A percentile compares a stretch with the other conserved stretches of the same genome.
phyloP scores from a whole-genome alignment of 1,140 invertebrate genomes.

The Ostrea denselamellosa region DNA sequence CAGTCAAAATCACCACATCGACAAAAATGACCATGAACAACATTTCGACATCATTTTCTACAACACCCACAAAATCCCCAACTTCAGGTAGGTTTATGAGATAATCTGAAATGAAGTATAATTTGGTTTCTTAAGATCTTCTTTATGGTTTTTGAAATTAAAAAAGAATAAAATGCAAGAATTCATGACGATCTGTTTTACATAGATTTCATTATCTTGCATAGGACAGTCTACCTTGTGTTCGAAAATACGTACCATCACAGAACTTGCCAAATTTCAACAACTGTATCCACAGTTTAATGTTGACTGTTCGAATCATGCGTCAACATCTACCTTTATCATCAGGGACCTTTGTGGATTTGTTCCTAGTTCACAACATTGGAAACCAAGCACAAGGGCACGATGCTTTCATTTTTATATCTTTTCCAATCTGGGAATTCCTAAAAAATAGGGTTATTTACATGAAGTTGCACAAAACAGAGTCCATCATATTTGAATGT shows the following conservation, averaged over 20 bases:
- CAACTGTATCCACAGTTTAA: background rate
- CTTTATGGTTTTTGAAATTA: background rate
- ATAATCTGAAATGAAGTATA: background rate
- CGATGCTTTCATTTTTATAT: background rate
- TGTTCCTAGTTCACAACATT: background rate
- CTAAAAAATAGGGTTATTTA: too few relatives aligned
- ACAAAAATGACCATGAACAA: background rate
- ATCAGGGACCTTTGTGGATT: background rate
- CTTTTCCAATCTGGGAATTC: background rate
- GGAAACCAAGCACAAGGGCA: background rate
- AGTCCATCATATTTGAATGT: too few relatives aligned
- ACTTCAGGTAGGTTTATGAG: background rate
- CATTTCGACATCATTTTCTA: background rate
- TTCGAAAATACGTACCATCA: background rate
- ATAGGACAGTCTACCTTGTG: background rate
- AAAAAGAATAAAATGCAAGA: background rate
- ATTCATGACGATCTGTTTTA: background rate
- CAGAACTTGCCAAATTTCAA: background rate
- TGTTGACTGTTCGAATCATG: background rate
- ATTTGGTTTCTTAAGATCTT: background rate
- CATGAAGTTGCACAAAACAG: too few relatives aligned
- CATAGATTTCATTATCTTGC: background rate
- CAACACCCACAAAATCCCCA: background rate
- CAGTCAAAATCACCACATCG: too few relatives aligned
- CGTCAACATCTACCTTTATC: background rate